Evolutionary conservation across 2,113 vertebrate species (phyloP), one percentile per base, ranked within the genome.

Genomic region (Elephantulus edwardii): DNA sequence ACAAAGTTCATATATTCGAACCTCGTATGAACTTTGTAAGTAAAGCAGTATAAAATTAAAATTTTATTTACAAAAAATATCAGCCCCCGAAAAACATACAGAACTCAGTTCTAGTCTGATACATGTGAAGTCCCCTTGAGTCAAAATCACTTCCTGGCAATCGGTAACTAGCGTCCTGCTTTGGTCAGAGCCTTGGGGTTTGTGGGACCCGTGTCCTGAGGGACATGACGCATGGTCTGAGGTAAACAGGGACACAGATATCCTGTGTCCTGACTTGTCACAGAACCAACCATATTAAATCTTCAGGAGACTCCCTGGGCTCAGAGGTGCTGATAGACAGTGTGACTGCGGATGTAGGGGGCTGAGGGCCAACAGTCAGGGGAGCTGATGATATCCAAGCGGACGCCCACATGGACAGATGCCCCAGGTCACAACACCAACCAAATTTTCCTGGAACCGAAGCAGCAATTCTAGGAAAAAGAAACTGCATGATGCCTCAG

Each of bases 321-420:
- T n/a, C 44, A 42, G 12, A 58, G 62, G 56, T 58, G 12, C 17
- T 50, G 28, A 40, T 28, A 16, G 30, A 24, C 38, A 40, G 22
- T 20, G 22, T 12, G 16, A 50, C n/a, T 2, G 14, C 44, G 35
- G 24, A 35, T 0, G 0, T 5, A 10, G 1, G 50, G 48, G 50
- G 42, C 44, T 17, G 35, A 9, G 9, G n/a, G 84, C 40, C 81
- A 81, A 12, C 10, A 68, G 33, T 24, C 38, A 77, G 71, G 44
- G 44, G 60, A 52, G 11, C 60, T 33, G 44, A 46, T 60, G 44
- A n/a, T 2, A 6, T 82, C 52, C 40, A 17, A 62, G 26, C 11
- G 4, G 46, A 79, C 52, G 24, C 20, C 77, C 16, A 1, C 2
- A 1, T 50, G 71, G 77, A 50, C 48, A 86, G 77, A 40, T 50